These are phyloP conservation scores for Morone saxatilis DNA, from an alignment of 2,113 vertebrate species.

Conservation along the genomic window DNA sequence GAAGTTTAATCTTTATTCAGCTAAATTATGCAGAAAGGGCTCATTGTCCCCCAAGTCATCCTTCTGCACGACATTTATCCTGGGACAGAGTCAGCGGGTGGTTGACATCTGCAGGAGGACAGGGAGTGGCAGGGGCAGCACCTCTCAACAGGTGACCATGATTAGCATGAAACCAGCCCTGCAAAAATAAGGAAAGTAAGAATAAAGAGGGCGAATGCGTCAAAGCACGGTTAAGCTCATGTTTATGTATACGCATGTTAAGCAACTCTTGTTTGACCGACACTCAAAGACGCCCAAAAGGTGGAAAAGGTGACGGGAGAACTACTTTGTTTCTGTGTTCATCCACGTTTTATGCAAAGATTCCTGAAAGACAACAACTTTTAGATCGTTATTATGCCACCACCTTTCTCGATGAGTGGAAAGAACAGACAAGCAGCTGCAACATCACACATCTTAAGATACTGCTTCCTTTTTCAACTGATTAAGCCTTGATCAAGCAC, in stretches of 20 bases:
- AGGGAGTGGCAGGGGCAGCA: constrained; percentile 69
- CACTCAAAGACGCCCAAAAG: constrained; percentile 50
- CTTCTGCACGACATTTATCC: constrained; percentile 38
- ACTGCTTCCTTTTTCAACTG: neutral
- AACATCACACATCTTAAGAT: neutral
- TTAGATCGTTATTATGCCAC: neutral
- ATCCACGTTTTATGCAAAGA: constrained; percentile 21
- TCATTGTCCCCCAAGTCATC: constrained; percentile 49
- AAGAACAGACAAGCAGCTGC: neutral
- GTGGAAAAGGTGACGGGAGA: constrained; percentile 33
- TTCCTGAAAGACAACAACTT: constrained; percentile 18
- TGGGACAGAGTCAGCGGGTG: constrained; percentile 66
- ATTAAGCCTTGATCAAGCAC: constrained; percentile 12
- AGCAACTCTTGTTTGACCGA: constrained; percentile 43
- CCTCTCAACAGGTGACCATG: constrained; percentile 72
- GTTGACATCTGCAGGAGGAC: constrained; percentile 66
- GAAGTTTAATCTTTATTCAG: constrained; percentile 2
- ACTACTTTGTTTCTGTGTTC: constrained; percentile 28
- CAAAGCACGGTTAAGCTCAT: constrained; percentile 68
- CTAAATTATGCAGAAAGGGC: constrained; percentile 44
- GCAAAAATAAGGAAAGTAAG: constrained; percentile 40
- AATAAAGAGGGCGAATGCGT: constrained; percentile 59
- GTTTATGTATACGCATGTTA: constrained; percentile 71
- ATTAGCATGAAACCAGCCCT: constrained; percentile 67
- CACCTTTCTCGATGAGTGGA: neutral